Conservation (phyloP, 2,113 vertebrate species). For the Theropithecus gelada region DNA sequence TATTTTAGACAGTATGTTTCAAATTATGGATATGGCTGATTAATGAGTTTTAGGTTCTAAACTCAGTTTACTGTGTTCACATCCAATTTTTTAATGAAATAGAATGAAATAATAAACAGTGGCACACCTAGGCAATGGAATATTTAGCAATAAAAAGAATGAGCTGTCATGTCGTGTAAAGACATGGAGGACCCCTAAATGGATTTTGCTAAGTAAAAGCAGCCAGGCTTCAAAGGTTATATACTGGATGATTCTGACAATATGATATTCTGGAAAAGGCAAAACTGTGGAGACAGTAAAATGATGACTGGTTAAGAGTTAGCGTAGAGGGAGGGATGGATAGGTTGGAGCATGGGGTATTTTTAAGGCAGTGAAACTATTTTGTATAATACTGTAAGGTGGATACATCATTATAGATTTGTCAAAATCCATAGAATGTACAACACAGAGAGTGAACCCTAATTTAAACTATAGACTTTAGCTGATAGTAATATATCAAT, state of each 20-base stretch:
- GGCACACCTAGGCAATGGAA: too few species aligned
- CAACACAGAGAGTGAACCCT: neutral
- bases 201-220: too few species aligned
- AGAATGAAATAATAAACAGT: neutral
- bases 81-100: neutral
- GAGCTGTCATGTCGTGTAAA: neutral
- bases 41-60: neutral
- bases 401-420: neutral
- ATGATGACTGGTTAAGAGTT: neutral
- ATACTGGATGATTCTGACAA: neutral
- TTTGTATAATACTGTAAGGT: neutral
- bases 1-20: neutral
- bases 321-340: neutral
- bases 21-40: neutral
- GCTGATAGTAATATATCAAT: neutral
- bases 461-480: neutral
- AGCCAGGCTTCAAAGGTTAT: neutral
- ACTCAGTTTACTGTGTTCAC: neutral
- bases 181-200: neutral
- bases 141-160: neutral
- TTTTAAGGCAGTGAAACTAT: neutral
- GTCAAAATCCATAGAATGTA: neutral
- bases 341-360: accelerated
- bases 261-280: neutral
- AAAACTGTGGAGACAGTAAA: neutral